These are phyloP conservation scores for Mesembrinibis cayennensis DNA, from an alignment of 2,113 vertebrate genomes.

Conservation along the genomic window DNA sequence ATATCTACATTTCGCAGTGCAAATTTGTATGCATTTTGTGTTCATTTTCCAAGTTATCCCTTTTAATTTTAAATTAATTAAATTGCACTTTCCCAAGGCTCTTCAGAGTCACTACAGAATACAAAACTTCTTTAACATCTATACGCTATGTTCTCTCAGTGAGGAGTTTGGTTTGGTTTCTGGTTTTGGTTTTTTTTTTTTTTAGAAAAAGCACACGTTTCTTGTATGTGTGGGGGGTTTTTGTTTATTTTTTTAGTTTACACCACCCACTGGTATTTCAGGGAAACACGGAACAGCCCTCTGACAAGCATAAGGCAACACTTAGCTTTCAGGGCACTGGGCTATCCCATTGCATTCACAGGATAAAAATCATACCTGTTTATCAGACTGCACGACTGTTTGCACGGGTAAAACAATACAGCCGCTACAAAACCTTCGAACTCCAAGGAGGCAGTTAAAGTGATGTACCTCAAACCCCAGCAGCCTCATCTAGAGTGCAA, in stretches of 20 bases:
- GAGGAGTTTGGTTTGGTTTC: no score
- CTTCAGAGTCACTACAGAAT: background rate
- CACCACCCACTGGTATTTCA: background rate
- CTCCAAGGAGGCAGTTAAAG: background rate
- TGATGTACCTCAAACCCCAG: fast-evolving
- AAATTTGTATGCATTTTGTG: background rate
- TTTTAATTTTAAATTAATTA: background rate
- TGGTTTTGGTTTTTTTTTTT: background rate
- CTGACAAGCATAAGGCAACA: fast-evolving
- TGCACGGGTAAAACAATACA: fast-evolving
- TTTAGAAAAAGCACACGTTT: no score
- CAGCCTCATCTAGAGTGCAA: fast-evolving
- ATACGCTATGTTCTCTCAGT: background rate
- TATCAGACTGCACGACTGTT: background rate
- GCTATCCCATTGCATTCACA: fast-evolving
- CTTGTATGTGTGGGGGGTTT: no score
- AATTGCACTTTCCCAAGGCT: background rate
- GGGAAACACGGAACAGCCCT: background rate
- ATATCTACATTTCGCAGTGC: background rate
- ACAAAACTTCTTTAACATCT: background rate
- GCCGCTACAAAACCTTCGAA: fast-evolving
- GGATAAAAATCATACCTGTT: fast-evolving
- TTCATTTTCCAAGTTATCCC: background rate
- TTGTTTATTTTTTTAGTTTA: background rate
- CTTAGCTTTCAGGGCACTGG: background rate